phyloP scores from a whole-genome alignment of 2,113 vertebrate genomes.

The Alaudala cheleensis region DNA sequence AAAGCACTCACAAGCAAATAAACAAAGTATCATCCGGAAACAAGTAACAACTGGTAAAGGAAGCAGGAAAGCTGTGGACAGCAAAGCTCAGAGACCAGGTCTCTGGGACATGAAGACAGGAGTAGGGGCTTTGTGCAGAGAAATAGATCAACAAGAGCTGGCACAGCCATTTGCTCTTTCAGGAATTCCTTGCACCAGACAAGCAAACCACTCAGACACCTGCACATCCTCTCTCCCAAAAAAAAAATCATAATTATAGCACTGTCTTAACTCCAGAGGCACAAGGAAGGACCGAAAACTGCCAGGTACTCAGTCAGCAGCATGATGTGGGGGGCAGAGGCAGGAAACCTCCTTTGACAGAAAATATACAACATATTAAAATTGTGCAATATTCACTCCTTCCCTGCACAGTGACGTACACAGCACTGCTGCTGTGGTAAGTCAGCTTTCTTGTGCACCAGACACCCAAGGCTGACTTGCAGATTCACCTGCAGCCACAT shows the following conservation, averaged over 20 bases:
- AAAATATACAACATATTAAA: background rate
- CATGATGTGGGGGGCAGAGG: background rate
- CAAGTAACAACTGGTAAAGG: background rate
- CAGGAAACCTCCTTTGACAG: background rate
- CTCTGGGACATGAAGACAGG: background rate
- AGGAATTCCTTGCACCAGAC: background rate
- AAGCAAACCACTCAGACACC: background rate
- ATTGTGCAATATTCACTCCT: background rate
- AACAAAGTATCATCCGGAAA: background rate
- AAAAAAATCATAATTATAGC: background rate
- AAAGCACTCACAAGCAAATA: background rate
- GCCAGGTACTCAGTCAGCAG: background rate
- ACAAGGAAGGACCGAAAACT: background rate
- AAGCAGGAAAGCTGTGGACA: background rate
- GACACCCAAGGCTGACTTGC: background rate
- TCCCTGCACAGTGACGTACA: background rate
- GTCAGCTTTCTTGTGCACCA: background rate
- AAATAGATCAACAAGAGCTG: background rate
- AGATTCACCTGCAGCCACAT: background rate
- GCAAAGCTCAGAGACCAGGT: background rate
- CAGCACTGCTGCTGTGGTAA: background rate
- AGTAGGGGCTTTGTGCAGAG: background rate
- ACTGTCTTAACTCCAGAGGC: background rate
- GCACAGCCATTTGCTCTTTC: background rate
- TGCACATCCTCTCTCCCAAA: background rate